These are phyloP conservation scores for Cuniculus paca DNA, from an alignment of 2,797 vertebrate genomes.

Conservation along the genomic window DNA sequence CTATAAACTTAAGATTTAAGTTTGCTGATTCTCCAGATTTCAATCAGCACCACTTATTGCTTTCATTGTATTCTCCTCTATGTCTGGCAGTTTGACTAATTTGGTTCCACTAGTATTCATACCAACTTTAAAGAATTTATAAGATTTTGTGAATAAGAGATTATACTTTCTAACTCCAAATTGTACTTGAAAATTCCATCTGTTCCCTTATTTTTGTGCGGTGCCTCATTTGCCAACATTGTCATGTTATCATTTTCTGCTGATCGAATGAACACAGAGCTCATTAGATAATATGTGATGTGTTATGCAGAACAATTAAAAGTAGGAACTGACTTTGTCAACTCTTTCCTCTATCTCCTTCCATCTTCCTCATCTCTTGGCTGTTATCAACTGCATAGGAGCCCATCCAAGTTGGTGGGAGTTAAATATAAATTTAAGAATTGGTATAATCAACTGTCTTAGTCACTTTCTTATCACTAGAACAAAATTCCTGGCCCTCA, in stretches of 20 bases:
- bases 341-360: neutral
- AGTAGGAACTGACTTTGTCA: neutral
- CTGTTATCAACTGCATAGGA: neutral
- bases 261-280: neutral
- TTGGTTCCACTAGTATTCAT: conserved; percentile 24
- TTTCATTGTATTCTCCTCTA: conserved; percentile 22
- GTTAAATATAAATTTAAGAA: conserved; percentile 5
- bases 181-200: conserved; percentile 31
- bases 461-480: neutral
- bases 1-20: neutral
- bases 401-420: neutral
- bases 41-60: conserved; percentile 11
- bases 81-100: conserved; percentile 10
- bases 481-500: neutral
- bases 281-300: neutral
- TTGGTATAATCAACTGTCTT: neutral
- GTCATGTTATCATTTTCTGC: neutral
- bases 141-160: neutral
- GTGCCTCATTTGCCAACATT: neutral
- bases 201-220: neutral
- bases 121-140: conserved; percentile 38
- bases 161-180: conserved; percentile 39
- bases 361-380: neutral
- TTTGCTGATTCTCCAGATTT: conserved; percentile 21
- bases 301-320: neutral